Base-by-base conservation (phyloP, 2,113 vertebrate species). In the Vulpes vulpes region DNA sequence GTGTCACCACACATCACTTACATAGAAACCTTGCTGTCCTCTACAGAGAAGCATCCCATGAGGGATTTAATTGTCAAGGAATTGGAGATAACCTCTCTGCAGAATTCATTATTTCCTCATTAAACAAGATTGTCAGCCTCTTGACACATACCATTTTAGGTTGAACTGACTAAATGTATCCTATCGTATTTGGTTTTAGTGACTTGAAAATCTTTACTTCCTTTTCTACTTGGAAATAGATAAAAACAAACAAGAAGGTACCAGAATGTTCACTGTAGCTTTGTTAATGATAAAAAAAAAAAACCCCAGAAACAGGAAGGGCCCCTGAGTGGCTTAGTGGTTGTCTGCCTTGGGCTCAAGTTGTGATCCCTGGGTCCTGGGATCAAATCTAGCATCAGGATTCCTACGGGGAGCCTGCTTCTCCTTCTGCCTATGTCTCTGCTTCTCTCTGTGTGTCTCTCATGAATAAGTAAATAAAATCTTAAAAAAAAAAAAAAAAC, bases 171-270 rank as follows among this genome's bases (percentile, higher is more conserved):
- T 91, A 59, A 76, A 64, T 71, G 10, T 64, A 60, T 85, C 64
- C 71, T 89, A 51, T 81, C 65, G 35, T 85, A 51, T 57, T 87
- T 93, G 82, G 53, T 83, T 94, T 94, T 83, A 78, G 51, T 92
- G 25, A 92, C 65, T 69, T 64, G 81, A 93, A 88, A 85, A 32
- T 65, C 0, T 85, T 84, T 59, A 53, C 15, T 89, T 96, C 22
- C 14, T 30, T 83, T 95, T 53, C 69, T 96, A 60, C 23, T 80
- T 95, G 62, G 22, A 85, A n/a, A 91, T 17, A 38, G 71, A 55
- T 94, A 65, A 91, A 95, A 95, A 86, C 27, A 90, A 94, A 55
- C 8, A 38, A 65, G 23, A 59, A 84, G 92, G 30, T 57, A 64
- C 32, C 27, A 78, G 49, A 94, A 85, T 85, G 22, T 89, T 89